A percentile compares a stretch with the other conserved stretches of the same genome.
These are phyloP conservation scores for Paracentrotus lividus DNA, from an alignment of 53 echinoderm and acorn worm species.

Conservation along the genomic window DNA sequence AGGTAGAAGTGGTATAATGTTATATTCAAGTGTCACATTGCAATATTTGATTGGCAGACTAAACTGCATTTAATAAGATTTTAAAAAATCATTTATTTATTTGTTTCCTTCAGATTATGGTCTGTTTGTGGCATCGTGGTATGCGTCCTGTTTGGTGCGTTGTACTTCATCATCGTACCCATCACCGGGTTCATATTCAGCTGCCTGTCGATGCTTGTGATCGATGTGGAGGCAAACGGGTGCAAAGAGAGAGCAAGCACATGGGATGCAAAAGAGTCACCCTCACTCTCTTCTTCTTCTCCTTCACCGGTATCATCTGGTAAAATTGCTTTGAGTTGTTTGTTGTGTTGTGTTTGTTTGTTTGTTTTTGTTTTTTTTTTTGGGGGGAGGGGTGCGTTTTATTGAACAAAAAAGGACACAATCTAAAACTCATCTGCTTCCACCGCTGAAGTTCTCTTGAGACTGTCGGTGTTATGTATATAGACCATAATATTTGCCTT, in stretches of 20 bases:
- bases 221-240: constrained; percentile 95
- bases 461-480: too few relatives aligned
- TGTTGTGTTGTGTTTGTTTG: too few relatives aligned
- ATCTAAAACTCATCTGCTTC: too few relatives aligned
- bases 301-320: constrained; percentile 86
- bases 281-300: constrained; percentile 80
- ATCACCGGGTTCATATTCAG: constrained; percentile 80
- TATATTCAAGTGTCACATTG: too few relatives aligned
- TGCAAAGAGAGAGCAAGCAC: constrained; percentile 80
- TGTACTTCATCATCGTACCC: constrained; percentile 82
- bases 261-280: constrained; percentile 86
- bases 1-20: too few relatives aligned
- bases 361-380: too few relatives aligned
- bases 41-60: too few relatives aligned
- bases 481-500: too few relatives aligned
- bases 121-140: constrained; percentile 83
- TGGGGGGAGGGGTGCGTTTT: too few relatives aligned
- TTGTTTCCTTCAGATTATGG: constrained; percentile 62
- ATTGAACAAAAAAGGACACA: too few relatives aligned
- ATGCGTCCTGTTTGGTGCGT: constrained; percentile 82
- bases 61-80: too few relatives aligned
- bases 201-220: constrained; percentile 95
- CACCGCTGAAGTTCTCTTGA: too few relatives aligned
- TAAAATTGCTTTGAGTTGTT: constrained; percentile 76
- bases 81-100: background rate